Evolutionary conservation across 2,888 invertebrate species (phyloP).

Genomic region (Sycophila texana): DNA sequence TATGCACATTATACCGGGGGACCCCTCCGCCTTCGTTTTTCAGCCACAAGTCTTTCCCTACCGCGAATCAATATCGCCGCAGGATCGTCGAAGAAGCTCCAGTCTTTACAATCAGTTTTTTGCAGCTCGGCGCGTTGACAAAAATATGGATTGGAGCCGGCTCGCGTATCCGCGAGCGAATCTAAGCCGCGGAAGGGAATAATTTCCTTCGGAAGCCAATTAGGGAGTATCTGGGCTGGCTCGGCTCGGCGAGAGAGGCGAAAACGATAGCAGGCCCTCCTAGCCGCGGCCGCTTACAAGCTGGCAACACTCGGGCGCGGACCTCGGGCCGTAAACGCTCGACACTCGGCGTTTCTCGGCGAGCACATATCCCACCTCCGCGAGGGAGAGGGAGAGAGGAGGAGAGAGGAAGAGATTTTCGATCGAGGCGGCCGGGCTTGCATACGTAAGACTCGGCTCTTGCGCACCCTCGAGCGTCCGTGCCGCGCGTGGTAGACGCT

Average conservation of each 20-base stretch:
- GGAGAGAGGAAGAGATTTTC: slow-evolving; percentile 43
- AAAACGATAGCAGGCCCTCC: too few relatives aligned
- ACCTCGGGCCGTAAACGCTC: slow-evolving; percentile 40
- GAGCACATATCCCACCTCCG: not conserved
- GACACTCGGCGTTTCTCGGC: slow-evolving; percentile 22
- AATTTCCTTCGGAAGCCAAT: too few relatives aligned
- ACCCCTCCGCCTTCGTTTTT: not conserved
- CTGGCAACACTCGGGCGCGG: slow-evolving; percentile 22
- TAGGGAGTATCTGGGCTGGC: too few relatives aligned
- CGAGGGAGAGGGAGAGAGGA: not conserved
- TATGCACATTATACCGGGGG: too few relatives aligned
- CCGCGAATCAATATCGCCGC: slow-evolving; percentile 8
- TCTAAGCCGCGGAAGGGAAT: too few relatives aligned
- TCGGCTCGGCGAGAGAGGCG: too few relatives aligned
- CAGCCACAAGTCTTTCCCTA: slow-evolving; percentile 10
- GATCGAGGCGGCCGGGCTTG: slow-evolving; percentile 25
- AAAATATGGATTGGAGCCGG: slow-evolving; percentile 24
- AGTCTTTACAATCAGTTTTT: too few relatives aligned
- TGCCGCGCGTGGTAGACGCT: too few relatives aligned
- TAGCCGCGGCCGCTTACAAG: slow-evolving; percentile 27
- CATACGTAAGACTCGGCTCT: not conserved
- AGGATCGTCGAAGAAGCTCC: not conserved
- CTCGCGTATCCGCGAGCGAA: too few relatives aligned
- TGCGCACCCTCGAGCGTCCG: too few relatives aligned
- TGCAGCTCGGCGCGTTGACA: too few relatives aligned